phyloP scores from a whole-genome alignment of 1,140 invertebrate species.

The Acarapis woodi region DNA sequence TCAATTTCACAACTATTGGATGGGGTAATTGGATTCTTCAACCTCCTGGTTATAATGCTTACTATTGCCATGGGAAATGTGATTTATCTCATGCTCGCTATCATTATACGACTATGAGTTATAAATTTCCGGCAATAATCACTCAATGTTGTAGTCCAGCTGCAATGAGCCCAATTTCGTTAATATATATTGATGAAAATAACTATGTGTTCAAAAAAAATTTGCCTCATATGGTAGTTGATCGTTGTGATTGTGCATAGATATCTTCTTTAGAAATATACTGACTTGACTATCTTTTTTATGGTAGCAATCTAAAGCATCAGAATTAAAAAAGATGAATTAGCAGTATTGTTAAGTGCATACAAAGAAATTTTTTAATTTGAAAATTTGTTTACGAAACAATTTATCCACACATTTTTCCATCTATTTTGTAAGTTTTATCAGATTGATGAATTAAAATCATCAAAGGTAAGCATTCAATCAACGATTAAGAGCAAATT shows the following conservation, averaged over 20 bases:
- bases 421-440: too few relatives aligned
- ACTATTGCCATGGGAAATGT: constrained; percentile 12
- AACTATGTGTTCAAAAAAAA: constrained; percentile 8
- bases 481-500: too few relatives aligned
- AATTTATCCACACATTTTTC: too few relatives aligned
- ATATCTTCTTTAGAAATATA: too few relatives aligned
- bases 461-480: too few relatives aligned
- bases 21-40: constrained; percentile 12
- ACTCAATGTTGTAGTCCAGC: constrained; percentile 10
- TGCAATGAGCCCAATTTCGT: constrained; percentile 9
- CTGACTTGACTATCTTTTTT: too few relatives aligned
- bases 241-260: constrained; percentile 12
- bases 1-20: constrained; percentile 10
- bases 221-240: constrained; percentile 11
- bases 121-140: constrained; percentile 9
- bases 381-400: too few relatives aligned
- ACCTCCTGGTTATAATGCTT: constrained; percentile 9
- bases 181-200: constrained; percentile 10
- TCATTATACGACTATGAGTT: constrained; percentile 10
- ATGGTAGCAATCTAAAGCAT: too few relatives aligned
- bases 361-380: too few relatives aligned
- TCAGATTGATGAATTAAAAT: too few relatives aligned
- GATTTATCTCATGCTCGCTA: constrained; percentile 10
- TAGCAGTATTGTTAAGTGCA: too few relatives aligned
- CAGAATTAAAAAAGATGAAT: too few relatives aligned